phyloP scores from a whole-genome alignment of 2,113 vertebrate species.

The Leucopsar rothschildi region DNA sequence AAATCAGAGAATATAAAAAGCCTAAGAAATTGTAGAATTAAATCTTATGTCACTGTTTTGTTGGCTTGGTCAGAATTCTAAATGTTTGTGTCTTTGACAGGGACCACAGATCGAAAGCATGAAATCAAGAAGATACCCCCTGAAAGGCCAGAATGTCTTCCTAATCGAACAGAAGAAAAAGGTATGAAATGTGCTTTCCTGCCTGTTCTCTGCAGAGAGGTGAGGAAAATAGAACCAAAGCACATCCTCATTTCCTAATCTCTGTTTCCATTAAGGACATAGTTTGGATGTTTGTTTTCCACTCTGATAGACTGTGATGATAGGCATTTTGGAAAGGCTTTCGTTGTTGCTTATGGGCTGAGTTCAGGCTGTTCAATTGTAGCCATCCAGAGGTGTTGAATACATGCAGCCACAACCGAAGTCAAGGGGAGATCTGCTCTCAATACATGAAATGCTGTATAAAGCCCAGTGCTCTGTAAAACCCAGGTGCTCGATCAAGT shows the following conservation, averaged over 20 bases:
- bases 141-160: constrained; percentile 90
- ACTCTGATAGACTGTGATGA: neutral
- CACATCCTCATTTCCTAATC: neutral
- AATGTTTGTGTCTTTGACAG: constrained; percentile 37
- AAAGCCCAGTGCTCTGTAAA: neutral
- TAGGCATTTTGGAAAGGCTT: neutral
- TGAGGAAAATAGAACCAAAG: neutral
- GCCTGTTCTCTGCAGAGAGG: neutral
- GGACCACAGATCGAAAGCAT: constrained; percentile 84
- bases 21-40: neutral
- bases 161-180: constrained; percentile 89
- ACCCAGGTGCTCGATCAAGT: neutral
- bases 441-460: neutral
- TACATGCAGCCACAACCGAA: neutral
- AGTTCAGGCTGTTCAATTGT: neutral
- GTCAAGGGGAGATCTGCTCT: neutral
- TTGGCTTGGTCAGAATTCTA: neutral
- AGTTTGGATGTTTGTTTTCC: neutral
- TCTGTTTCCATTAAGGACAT: neutral
- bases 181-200: constrained; percentile 76
- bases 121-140: constrained; percentile 93
- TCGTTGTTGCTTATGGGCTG: neutral
- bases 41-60: neutral
- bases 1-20: neutral
- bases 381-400: neutral